A percentile compares a stretch with the other conserved stretches of the same genome.
Conservation (phyloP, 2,113 vertebrate species). For the Centrocercus urophasianus region DNA sequence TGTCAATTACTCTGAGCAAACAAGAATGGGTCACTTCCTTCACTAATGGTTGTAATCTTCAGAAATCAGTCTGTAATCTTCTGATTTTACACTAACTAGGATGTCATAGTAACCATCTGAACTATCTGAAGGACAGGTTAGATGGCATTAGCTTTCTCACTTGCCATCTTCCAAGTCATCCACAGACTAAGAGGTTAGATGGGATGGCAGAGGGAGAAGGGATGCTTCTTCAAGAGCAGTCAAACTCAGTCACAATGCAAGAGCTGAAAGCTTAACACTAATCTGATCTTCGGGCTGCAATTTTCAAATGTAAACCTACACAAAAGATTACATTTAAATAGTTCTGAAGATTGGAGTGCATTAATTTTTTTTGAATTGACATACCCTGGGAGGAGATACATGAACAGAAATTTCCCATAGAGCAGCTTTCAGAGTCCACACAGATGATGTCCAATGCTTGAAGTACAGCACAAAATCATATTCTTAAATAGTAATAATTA, state of each 20-base stretch:
- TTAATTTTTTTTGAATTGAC: background rate
- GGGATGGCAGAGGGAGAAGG: background rate
- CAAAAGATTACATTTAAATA: background rate
- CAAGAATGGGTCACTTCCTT: background rate
- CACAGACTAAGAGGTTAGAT: background rate
- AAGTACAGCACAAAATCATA: background rate
- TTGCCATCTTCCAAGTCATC: background rate
- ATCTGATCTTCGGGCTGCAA: background rate
- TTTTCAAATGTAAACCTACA: background rate
- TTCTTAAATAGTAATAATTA: background rate
- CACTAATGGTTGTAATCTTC: background rate
- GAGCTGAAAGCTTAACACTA: background rate
- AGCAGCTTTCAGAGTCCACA: background rate
- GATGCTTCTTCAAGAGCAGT: background rate
- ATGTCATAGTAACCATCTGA: background rate
- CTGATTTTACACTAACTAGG: background rate
- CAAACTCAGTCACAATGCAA: background rate
- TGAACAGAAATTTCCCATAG: background rate
- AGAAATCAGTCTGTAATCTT: background rate
- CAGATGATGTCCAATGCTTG: background rate
- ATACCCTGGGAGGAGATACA: background rate
- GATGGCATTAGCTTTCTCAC: background rate
- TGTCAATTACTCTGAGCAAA: background rate
- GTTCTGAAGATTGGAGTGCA: background rate
- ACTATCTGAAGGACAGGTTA: background rate